These are phyloP conservation scores for Parambassis ranga DNA, from an alignment of 2,797 vertebrate species.

Conservation along the genomic window DNA sequence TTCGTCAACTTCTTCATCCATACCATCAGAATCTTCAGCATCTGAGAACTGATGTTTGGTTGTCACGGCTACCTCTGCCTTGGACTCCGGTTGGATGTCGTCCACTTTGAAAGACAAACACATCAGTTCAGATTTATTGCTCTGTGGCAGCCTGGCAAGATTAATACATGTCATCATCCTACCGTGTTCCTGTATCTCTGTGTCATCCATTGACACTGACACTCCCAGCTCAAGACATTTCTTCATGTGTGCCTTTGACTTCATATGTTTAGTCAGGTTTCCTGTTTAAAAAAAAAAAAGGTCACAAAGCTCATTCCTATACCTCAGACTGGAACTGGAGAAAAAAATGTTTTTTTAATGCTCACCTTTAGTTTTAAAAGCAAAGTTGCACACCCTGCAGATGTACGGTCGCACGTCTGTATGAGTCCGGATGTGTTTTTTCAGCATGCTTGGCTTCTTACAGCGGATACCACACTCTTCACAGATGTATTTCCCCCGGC, in stretches of 20 bases:
- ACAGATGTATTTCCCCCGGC: conserved; percentile 98
- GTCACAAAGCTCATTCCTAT: too few species aligned
- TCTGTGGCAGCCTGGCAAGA: not conserved
- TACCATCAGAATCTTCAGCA: conserved; percentile 91
- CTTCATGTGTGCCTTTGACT: conserved; percentile 99
- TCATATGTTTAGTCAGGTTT: conserved; percentile 99
- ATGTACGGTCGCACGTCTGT: conserved; percentile 97
- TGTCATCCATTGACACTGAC: conserved; percentile 92
- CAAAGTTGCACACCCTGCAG: conserved; percentile 98
- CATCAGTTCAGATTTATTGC: not conserved
- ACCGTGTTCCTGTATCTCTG: conserved; percentile 94
- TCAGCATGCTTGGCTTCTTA: conserved; percentile 99
- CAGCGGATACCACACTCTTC: conserved; percentile 99
- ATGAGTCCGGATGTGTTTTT: conserved; percentile 98
- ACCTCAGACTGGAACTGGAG: too few species aligned
- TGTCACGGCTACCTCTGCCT: conserved; percentile 77
- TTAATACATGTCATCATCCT: conserved; percentile 31
- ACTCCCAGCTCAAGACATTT: conserved; percentile 98
- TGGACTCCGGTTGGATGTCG: conserved; percentile 86
- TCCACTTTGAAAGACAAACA: conserved; percentile 72
- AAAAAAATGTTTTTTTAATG: not conserved
- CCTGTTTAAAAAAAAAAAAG: too few species aligned
- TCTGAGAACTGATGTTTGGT: conserved; percentile 98
- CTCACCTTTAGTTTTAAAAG: conserved; percentile 99
- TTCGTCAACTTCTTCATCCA: conserved; percentile 91